Evolutionary conservation across 1,140 invertebrate genomes (phyloP).

Genomic region (Pogonus chalceus): DNA sequence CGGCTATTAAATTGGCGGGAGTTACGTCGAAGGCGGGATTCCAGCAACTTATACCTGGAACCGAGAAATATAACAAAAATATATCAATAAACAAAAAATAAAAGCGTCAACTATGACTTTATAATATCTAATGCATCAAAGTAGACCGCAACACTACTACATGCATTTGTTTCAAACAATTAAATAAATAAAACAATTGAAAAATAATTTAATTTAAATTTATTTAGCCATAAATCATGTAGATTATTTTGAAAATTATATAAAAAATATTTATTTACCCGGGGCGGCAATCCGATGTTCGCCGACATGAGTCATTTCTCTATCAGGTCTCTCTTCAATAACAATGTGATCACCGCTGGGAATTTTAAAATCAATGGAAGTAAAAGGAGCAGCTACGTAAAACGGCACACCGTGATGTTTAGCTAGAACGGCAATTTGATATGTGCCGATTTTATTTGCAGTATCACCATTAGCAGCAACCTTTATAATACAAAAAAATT

Average conservation of each 20-base stretch:
- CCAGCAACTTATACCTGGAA: slow-evolving; percentile 91
- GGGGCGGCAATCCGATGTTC: slow-evolving; percentile 74
- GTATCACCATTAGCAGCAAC: slow-evolving; percentile 94
- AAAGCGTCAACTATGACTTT: too few relatives aligned
- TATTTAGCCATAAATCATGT: neutral
- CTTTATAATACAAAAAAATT: slow-evolving; percentile 31
- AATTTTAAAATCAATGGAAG: slow-evolving; percentile 80
- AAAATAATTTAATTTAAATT: slow-evolving; percentile 4
- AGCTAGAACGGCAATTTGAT: slow-evolving; percentile 88
- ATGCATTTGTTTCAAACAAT: too few relatives aligned
- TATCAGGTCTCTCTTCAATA: slow-evolving; percentile 85
- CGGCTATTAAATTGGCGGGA: slow-evolving; percentile 85
- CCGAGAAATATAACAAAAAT: slow-evolving; percentile 26
- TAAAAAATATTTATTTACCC: slow-evolving; percentile 39
- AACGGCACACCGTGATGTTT: slow-evolving; percentile 89
- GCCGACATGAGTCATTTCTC: slow-evolving; percentile 83
- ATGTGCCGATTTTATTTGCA: slow-evolving; percentile 99
- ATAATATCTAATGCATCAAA: too few relatives aligned
- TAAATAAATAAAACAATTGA: slow-evolving; percentile 13
- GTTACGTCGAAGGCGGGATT: slow-evolving; percentile 99
- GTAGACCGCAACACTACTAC: too few relatives aligned
- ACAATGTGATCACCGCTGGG: slow-evolving; percentile 74
- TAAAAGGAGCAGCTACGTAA: slow-evolving; percentile 88
- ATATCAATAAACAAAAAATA: too few relatives aligned
- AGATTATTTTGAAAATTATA: too few relatives aligned